Percentiles rank a stretch among this genome's conserved stretches.
These are phyloP conservation scores for Lithobates sylvaticus DNA, from an alignment of 2,797 vertebrate species.

Conservation along the genomic window DNA sequence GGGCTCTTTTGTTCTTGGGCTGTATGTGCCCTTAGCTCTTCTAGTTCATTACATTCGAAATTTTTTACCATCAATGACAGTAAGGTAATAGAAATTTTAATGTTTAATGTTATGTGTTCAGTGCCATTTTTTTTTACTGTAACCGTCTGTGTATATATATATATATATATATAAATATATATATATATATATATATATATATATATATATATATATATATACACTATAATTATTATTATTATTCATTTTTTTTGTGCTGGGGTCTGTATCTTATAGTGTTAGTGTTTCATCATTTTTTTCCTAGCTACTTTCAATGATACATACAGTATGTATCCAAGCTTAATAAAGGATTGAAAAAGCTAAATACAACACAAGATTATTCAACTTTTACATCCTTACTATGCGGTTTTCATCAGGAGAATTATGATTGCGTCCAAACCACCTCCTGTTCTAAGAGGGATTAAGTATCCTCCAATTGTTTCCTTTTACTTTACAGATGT, in stretches of 20 bases:
- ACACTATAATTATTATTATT: neutral
- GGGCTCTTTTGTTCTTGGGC: too few relatives aligned
- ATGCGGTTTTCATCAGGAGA: constrained; percentile 49
- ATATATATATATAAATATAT: too few relatives aligned
- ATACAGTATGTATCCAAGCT: constrained; percentile 32
- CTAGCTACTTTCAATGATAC: constrained; percentile 23
- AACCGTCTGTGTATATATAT: too few relatives aligned
- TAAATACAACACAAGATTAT: constrained; percentile 45
- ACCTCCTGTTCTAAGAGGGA: constrained; percentile 69
- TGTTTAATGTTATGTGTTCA: too few relatives aligned
- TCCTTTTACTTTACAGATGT: constrained; percentile 73
- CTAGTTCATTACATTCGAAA: too few relatives aligned
- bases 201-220: neutral
- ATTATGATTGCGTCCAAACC: constrained; percentile 2
- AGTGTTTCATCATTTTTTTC: neutral
- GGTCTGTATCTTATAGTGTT: neutral
- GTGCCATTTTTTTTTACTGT: too few relatives aligned
- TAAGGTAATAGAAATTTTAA: too few relatives aligned
- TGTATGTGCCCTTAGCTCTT: too few relatives aligned
- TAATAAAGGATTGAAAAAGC: constrained; percentile 20
- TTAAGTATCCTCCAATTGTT: constrained; percentile 69
- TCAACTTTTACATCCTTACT: constrained; percentile 55
- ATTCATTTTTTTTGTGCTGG: too few relatives aligned
- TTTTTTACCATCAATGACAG: too few relatives aligned
- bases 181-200: too few relatives aligned